These are phyloP conservation scores for Pantherophis guttatus DNA, from an alignment of 2,113 vertebrate species.

Conservation along the genomic window DNA sequence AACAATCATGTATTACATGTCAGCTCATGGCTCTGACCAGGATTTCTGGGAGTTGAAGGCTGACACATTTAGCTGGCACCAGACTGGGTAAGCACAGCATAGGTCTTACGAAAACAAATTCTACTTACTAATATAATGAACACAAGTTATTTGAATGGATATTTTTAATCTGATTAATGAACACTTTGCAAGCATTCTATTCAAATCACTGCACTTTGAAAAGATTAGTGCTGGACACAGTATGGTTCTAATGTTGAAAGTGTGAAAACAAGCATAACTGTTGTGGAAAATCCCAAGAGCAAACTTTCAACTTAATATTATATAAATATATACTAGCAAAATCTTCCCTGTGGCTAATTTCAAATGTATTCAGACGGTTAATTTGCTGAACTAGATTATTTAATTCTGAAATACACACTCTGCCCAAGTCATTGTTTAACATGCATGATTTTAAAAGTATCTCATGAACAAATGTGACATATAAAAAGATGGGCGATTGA, in stretches of 20 bases:
- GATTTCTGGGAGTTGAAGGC: neutral
- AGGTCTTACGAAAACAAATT: neutral
- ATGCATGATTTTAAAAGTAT: constrained; percentile 50
- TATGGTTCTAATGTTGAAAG: neutral
- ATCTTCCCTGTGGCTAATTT: constrained; percentile 18
- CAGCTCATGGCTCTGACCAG: neutral
- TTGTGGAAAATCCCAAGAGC: neutral
- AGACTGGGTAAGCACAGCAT: neutral
- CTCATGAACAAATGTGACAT: constrained; percentile 53
- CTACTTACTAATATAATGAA: neutral
- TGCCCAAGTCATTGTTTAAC: constrained; percentile 40
- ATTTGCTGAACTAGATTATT: constrained; percentile 31
- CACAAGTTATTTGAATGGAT: neutral
- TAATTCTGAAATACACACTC: constrained; percentile 27
- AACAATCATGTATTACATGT: neutral
- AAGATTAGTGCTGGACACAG: neutral
- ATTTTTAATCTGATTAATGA: neutral
- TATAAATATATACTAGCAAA: constrained; percentile 8
- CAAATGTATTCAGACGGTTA: constrained; percentile 45
- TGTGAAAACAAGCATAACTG: constrained; percentile 5
- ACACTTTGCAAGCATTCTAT: neutral
- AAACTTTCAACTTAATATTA: neutral
- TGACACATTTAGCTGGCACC: neutral
- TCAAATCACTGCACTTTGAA: neutral
- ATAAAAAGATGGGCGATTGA: constrained; percentile 60